phyloP scores from a whole-genome alignment of 2,797 vertebrate species.

The Cyprinella venusta region DNA sequence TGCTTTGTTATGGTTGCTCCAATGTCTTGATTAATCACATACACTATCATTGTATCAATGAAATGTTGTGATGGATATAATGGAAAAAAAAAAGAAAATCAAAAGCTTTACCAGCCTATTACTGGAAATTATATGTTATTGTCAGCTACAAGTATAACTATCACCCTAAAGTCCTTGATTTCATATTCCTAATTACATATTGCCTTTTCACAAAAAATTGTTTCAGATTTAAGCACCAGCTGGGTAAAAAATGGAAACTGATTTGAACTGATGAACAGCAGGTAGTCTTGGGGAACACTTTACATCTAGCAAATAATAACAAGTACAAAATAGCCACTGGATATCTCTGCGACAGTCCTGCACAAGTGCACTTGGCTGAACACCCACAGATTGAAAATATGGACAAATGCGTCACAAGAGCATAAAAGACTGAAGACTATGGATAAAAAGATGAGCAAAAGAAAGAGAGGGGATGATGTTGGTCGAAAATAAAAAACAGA shows the following conservation, averaged over 20 bases:
- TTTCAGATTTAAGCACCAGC: not conserved
- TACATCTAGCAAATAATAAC: conserved; percentile 18
- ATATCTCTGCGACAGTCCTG: conserved; percentile 22
- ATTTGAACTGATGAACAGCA: not conserved
- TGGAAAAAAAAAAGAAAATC: not conserved
- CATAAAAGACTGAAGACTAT: not conserved
- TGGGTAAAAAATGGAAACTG: not conserved
- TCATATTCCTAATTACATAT: not conserved
- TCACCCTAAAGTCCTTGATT: not conserved
- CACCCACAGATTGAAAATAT: conserved; percentile 20
- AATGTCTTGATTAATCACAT: conserved; percentile 4
- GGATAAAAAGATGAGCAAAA: conserved; percentile 29
- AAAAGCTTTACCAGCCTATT: not conserved
- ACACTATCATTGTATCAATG: not conserved
- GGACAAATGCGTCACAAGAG: conserved; percentile 8
- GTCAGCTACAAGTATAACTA: not conserved
- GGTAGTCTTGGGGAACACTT: not conserved
- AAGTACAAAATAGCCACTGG: conserved; percentile 28
- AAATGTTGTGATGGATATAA: conserved; percentile 8
- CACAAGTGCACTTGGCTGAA: conserved; percentile 7
- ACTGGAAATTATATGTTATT: not conserved
- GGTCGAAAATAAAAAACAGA: not conserved
- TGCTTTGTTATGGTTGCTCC: not conserved
- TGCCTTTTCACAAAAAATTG: not conserved
- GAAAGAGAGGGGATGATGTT: not conserved